These are phyloP conservation scores for Meloidogyne exigua DNA, from an alignment of 1,140 invertebrate genomes.

Conservation along the genomic window DNA sequence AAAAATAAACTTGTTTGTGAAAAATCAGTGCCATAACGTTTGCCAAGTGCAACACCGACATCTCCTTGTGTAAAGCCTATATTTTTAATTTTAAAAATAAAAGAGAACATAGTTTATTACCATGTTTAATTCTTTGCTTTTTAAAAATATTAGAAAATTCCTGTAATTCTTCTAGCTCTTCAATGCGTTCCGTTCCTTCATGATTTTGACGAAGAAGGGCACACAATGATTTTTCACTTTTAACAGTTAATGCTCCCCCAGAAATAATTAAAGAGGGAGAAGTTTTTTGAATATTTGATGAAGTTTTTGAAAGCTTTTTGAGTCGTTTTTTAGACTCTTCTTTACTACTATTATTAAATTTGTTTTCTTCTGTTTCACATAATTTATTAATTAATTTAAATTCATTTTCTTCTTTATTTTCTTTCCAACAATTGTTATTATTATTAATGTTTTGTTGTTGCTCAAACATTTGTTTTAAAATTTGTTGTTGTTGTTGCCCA, in stretches of 20 bases:
- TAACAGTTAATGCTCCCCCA: slow-evolving; percentile 14
- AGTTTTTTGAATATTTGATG: slow-evolving; percentile 1
- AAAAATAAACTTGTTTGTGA: slow-evolving; percentile 78
- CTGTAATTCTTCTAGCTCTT: slow-evolving; percentile 86
- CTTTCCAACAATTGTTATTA: not conserved
- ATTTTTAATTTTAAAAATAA: not conserved
- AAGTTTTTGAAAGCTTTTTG: not conserved
- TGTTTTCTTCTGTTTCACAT: not conserved
- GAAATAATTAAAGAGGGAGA: slow-evolving; percentile 5
- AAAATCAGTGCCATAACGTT: slow-evolving; percentile 96
- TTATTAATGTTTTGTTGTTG: slow-evolving; percentile 1
- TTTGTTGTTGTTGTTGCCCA: not conserved
- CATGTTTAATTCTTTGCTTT: slow-evolving; percentile 87
- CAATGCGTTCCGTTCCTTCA: slow-evolving; percentile 13
- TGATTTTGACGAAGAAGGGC: slow-evolving; percentile 16
- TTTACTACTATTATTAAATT: not conserved
- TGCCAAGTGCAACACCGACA: slow-evolving; percentile 95
- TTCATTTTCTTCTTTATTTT: not conserved
- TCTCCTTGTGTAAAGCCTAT: slow-evolving; percentile 95
- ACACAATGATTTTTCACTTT: slow-evolving; percentile 25
- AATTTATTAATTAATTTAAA: not conserved
- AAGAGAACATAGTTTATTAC: slow-evolving; percentile 64
- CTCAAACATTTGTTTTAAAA: slow-evolving; percentile 2
- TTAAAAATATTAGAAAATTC: slow-evolving; percentile 96
- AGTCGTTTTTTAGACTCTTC: not conserved